Evolutionary conservation across 2,888 invertebrate species (phyloP).

Genomic region (Venustoraphidia nigricollis): DNA sequence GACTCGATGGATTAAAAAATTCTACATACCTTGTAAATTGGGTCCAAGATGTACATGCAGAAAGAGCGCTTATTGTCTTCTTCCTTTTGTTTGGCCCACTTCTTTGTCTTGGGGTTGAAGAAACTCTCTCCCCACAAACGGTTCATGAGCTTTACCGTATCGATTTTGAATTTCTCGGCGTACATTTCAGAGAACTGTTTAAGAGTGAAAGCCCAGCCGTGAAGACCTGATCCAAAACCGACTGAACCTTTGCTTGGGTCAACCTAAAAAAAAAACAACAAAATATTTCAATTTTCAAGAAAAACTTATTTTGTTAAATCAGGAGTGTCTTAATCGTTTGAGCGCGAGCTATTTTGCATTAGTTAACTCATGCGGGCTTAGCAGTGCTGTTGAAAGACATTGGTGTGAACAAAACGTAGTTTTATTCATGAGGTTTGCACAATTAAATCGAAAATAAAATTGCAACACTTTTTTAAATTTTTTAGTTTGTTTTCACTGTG

Average conservation of each 20-base stretch:
- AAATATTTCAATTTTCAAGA: constrained; percentile 8
- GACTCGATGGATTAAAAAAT: not conserved
- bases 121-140: constrained; percentile 98
- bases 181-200: constrained; percentile 99
- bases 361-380: no score
- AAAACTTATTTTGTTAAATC: constrained; percentile 1
- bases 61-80: constrained; percentile 91
- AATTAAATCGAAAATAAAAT: no score
- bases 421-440: no score
- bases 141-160: constrained; percentile 94
- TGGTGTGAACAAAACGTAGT: no score
- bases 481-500: no score
- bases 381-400: no score
- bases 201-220: constrained; percentile 99
- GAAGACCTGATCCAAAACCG: constrained; percentile 98
- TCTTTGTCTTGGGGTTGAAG: constrained; percentile 94
- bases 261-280: constrained; percentile 32
- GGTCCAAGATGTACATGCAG: constrained; percentile 97
- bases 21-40: constrained; percentile 83
- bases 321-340: no score
- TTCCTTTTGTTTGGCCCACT: constrained; percentile 91
- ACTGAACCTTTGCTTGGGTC: constrained; percentile 98
- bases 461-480: no score
- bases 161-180: constrained; percentile 96
- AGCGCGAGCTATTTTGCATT: no score